phyloP scores from a whole-genome alignment of 2,113 vertebrate species.

The Nerophis lumbriciformis region DNA sequence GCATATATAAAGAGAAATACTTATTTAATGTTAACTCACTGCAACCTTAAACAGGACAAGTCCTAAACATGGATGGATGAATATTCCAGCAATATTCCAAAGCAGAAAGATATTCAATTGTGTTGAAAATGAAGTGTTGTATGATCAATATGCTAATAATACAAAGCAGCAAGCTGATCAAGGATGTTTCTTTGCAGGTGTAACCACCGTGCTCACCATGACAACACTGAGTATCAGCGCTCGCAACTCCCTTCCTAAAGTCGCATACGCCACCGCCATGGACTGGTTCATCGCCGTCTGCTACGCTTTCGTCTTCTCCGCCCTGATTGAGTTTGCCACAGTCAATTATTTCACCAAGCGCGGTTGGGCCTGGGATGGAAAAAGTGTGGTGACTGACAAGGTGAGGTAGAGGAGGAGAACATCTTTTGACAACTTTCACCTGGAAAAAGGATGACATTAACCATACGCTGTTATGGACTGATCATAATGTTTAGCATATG shows the following conservation, averaged over 20 bases:
- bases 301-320: slow-evolving; percentile 97
- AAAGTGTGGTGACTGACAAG: slow-evolving; percentile 96
- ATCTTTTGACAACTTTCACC: slow-evolving; percentile 24
- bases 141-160: too few species aligned
- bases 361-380: slow-evolving; percentile 98
- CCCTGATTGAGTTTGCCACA: slow-evolving; percentile 95
- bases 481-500: too few species aligned
- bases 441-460: slow-evolving; percentile 22
- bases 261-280: slow-evolving; percentile 98
- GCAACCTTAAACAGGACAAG: too few species aligned
- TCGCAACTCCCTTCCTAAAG: slow-evolving; percentile 94
- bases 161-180: neutral
- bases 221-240: slow-evolving; percentile 96
- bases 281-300: slow-evolving; percentile 99
- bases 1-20: too few species aligned
- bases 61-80: too few species aligned
- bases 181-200: slow-evolving; percentile 68
- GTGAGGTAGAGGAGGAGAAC: slow-evolving; percentile 70
- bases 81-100: too few species aligned
- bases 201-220: slow-evolving; percentile 97
- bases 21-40: too few species aligned
- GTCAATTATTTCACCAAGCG: slow-evolving; percentile 99
- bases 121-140: too few species aligned
- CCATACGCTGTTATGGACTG: neutral
- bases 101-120: too few species aligned